Evolutionary conservation across 2,797 vertebrate species (phyloP).

Genomic region (Phalloptychus januarius): DNA sequence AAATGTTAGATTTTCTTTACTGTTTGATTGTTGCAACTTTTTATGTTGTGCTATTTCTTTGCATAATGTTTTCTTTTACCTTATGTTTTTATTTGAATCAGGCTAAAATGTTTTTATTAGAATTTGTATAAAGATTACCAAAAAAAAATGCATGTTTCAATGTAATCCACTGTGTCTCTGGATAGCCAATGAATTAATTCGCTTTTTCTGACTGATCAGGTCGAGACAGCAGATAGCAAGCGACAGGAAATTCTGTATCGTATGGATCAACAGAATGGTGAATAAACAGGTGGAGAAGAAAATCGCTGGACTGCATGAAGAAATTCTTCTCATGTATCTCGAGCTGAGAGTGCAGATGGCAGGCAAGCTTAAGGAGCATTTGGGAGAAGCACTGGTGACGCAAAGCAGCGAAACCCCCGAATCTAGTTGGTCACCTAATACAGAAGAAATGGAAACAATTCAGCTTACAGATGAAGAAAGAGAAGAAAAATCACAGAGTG

Average conservation of each 20-base stretch:
- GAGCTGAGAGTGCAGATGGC: constrained; percentile 12
- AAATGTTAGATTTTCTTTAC: not conserved
- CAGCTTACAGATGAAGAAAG: not conserved
- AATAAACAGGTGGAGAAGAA: constrained; percentile 29
- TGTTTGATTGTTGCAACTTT: not conserved
- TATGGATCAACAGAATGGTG: constrained; percentile 26
- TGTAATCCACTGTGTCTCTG: not conserved
- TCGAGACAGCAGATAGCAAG: constrained; percentile 2
- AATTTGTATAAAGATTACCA: not conserved
- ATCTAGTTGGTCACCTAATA: not conserved
- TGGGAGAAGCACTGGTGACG: not conserved
- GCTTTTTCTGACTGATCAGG: constrained; percentile 2
- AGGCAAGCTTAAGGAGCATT: not conserved
- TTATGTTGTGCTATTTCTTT: not conserved
- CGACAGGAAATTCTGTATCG: constrained; percentile 8
- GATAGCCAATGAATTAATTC: not conserved
- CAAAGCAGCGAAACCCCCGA: not conserved
- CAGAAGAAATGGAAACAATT: too few relatives aligned
- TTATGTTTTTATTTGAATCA: not conserved
- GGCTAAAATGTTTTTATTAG: too few relatives aligned
- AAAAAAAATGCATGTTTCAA: not conserved
- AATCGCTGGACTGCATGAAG: constrained; percentile 6
- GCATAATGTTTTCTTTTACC: not conserved
- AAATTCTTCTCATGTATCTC: not conserved
- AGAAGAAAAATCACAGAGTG: not conserved